Conservation (phyloP, 2,797 vertebrate genomes). For the Platalea minor region DNA sequence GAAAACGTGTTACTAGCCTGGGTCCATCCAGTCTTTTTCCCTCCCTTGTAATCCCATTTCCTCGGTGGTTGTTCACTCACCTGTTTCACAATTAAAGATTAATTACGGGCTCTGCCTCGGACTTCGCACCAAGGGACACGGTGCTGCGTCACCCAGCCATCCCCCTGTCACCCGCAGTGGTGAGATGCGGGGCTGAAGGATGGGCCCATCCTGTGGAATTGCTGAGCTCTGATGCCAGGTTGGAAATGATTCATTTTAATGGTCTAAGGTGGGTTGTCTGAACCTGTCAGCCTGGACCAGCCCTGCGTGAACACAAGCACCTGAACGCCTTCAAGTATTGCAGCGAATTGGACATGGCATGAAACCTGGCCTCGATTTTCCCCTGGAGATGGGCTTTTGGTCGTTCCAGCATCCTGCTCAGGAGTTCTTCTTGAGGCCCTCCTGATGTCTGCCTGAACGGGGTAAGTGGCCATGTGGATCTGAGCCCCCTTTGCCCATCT, state of each 20-base stretch:
- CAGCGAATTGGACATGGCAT: rapidly evolving
- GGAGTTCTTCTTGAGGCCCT: neutral
- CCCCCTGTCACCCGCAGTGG: rapidly evolving
- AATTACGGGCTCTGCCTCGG: neutral
- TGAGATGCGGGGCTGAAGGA: neutral
- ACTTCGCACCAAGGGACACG: neutral
- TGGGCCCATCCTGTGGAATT: rapidly evolving
- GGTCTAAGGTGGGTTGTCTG: neutral
- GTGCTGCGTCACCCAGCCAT: neutral
- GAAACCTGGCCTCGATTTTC: neutral
- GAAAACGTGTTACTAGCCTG: neutral
- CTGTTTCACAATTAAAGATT: neutral
- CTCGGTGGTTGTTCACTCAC: neutral
- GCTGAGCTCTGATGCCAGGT: neutral
- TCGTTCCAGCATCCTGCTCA: neutral
- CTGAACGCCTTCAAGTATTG: neutral
- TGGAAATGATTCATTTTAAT: neutral
- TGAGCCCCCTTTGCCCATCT: neutral
- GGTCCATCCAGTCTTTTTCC: neutral
- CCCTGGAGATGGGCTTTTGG: neutral
- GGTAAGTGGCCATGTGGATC: neutral
- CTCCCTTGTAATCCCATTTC: neutral
- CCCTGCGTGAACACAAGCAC: neutral
- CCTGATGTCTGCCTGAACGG: rapidly evolving
- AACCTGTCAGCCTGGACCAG: neutral